Evolutionary conservation across 2,888 invertebrate genomes (phyloP).

Genomic region (Cheilosia vernalis): DNA sequence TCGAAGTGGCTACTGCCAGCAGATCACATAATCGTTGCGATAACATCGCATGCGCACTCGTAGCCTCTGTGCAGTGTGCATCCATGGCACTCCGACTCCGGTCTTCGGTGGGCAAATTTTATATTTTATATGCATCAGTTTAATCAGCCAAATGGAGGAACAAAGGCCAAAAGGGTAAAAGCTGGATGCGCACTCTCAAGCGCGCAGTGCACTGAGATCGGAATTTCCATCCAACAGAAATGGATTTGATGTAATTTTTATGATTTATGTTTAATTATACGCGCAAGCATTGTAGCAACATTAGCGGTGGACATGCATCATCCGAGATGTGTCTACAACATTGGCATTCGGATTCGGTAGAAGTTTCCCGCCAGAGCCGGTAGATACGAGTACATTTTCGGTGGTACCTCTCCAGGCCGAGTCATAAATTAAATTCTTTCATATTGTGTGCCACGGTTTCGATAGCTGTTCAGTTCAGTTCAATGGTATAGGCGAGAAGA

Average conservation of each 20-base stretch:
- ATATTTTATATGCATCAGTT: conserved; percentile 65
- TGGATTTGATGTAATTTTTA: conserved; percentile 62
- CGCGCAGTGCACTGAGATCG: conserved; percentile 14
- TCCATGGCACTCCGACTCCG: conserved; percentile 17
- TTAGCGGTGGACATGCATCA: conserved; percentile 71
- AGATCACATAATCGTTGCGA: conserved; percentile 63
- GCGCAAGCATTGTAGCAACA: conserved; percentile 68
- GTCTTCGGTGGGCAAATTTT: conserved; percentile 30
- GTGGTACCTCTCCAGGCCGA: neutral
- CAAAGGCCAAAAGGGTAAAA: conserved; percentile 69
- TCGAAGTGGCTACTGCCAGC: conserved; percentile 38
- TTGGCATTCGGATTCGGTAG: neutral
- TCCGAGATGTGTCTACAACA: conserved; percentile 38
- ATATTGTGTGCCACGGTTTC: conserved; percentile 49
- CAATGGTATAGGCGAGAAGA: conserved; percentile 59
- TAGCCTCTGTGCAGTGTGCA: conserved; percentile 16
- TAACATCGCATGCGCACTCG: conserved; percentile 45
- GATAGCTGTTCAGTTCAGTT: conserved; percentile 22
- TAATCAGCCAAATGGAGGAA: conserved; percentile 63
- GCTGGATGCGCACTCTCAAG: conserved; percentile 3
- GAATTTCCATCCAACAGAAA: conserved; percentile 48
- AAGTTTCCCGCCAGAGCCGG: conserved; percentile 18
- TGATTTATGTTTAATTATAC: conserved; percentile 75
- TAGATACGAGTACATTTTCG: neutral
- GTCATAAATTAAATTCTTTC: conserved; percentile 67